A percentile compares a stretch with the other conserved stretches of the same genome.
Conservation (phyloP, 2,113 vertebrate genomes). For the Hippocampus barbouri region DNA sequence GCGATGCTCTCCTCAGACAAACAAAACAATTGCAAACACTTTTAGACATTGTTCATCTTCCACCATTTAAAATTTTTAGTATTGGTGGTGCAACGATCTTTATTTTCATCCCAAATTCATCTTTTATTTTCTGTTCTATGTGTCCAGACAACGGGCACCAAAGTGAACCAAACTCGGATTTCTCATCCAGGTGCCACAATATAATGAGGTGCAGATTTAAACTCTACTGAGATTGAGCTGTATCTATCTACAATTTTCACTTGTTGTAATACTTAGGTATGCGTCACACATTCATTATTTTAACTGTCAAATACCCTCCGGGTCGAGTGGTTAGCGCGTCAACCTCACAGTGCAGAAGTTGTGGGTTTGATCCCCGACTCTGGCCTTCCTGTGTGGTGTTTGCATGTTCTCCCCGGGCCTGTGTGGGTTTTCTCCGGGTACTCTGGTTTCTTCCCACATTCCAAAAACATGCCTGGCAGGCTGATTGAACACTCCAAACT, state of each 20-base stretch:
- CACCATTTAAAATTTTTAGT: background rate
- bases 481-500: too few species aligned
- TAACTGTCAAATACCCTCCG: background rate
- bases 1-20: background rate
- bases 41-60: background rate
- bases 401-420: too few species aligned
- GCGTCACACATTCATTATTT: background rate
- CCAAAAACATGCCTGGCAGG: too few species aligned
- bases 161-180: background rate
- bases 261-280: background rate
- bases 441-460: too few species aligned
- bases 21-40: background rate
- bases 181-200: background rate
- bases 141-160: background rate
- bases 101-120: background rate
- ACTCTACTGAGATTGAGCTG: background rate
- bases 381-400: too few species aligned
- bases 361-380: too few species aligned
- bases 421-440: too few species aligned
- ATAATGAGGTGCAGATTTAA: background rate
- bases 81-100: background rate
- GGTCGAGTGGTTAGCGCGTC: too few species aligned
- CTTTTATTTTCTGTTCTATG: background rate
- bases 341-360: too few species aligned
- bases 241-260: background rate